Evolutionary conservation across 1,140 invertebrate species (phyloP).

Genomic region (Drosophila pseudoobscura): DNA sequence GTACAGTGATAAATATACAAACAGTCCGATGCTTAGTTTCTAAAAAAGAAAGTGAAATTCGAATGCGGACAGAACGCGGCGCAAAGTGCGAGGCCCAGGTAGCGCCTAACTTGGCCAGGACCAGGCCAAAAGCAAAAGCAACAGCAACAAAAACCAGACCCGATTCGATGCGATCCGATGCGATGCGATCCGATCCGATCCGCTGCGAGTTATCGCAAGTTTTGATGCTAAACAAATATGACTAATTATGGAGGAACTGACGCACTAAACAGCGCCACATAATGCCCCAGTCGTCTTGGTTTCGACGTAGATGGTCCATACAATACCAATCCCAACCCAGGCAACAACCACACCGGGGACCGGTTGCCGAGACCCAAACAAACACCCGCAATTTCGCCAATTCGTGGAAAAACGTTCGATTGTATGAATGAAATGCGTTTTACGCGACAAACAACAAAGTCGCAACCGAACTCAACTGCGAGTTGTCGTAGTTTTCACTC

Average conservation of each 20-base stretch:
- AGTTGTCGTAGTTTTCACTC: constrained; percentile 53
- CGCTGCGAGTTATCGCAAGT: constrained; percentile 70
- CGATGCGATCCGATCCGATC: constrained; percentile 14
- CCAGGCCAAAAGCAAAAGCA: constrained; percentile 39
- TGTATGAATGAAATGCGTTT: constrained; percentile 79
- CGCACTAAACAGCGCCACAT: constrained; percentile 77
- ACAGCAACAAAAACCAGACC: constrained; percentile 7
- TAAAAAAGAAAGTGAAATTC: constrained; percentile 79
- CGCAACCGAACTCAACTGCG: constrained; percentile 20
- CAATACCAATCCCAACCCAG: constrained; percentile 13
- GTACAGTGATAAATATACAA: constrained; percentile 34
- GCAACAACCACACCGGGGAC: constrained; percentile 4
- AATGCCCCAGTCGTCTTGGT: constrained; percentile 75
- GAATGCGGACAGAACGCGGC: constrained; percentile 72
- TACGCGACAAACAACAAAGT: constrained; percentile 65
- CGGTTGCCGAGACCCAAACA: constrained; percentile 9
- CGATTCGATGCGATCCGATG: not conserved
- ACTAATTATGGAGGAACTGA: constrained; percentile 82
- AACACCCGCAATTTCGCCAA: constrained; percentile 81
- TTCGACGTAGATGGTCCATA: constrained; percentile 70
- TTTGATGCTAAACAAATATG: constrained; percentile 81
- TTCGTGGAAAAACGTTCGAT: constrained; percentile 71
- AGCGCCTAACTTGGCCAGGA: constrained; percentile 68
- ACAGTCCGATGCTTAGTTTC: constrained; percentile 59
- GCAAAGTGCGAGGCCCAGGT: constrained; percentile 67